Conservation (phyloP, 2,797 vertebrate species). For the Chanos chanos region DNA sequence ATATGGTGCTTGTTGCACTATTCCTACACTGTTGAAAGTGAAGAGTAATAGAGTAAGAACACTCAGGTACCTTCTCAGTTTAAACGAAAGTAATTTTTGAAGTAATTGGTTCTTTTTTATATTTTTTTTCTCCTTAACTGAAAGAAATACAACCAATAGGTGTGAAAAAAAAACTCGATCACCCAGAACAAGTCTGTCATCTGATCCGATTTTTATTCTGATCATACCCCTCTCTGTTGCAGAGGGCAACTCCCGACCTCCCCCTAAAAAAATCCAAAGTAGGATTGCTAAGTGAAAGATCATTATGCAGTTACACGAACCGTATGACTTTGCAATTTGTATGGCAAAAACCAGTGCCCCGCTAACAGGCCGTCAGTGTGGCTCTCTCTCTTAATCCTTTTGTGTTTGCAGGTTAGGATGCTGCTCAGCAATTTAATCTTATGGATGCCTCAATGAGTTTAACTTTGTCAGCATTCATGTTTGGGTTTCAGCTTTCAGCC, state of each 20-base stretch:
- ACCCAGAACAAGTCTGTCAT: too few relatives aligned
- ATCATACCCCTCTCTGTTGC: too few relatives aligned
- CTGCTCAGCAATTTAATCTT: background rate
- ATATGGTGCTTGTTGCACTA: background rate
- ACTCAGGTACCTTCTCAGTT: background rate
- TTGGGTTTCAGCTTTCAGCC: background rate
- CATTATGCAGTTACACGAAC: constrained; percentile 17
- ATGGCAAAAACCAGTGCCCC: constrained; percentile 1
- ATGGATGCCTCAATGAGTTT: background rate
- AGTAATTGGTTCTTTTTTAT: too few relatives aligned
- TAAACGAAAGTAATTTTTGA: background rate
- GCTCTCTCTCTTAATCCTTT: constrained; percentile 11
- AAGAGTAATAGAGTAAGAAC: background rate
- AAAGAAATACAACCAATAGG: too few relatives aligned
- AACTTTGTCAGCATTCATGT: constrained; percentile 20
- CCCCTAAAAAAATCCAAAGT: too few relatives aligned
- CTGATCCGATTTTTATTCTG: too few relatives aligned
- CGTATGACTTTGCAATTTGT: constrained; percentile 13
- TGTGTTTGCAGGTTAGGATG: background rate
- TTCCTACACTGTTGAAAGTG: background rate
- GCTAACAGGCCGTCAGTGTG: constrained; percentile 1
- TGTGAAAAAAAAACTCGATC: too few relatives aligned
- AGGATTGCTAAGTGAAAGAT: too few relatives aligned
- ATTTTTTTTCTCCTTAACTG: too few relatives aligned
- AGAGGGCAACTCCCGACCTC: too few relatives aligned